phyloP scores from a whole-genome alignment of 2,888 invertebrate species.

The Hydriomena furcata region DNA sequence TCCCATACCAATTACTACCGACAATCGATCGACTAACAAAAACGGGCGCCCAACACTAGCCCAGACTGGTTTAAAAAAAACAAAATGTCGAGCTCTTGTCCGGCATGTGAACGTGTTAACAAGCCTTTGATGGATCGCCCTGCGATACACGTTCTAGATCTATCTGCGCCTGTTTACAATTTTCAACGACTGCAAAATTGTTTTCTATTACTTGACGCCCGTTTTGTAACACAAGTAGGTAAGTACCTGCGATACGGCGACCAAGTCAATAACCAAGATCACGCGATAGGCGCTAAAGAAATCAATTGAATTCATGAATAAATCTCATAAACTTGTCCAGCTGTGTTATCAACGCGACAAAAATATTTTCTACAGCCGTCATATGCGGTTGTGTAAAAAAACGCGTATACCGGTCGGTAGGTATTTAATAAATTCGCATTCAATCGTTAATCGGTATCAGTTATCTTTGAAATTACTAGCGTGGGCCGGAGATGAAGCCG shows the following conservation, averaged over 20 bases:
- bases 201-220: conserved; percentile 56
- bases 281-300: conserved; percentile 62
- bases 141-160: conserved; percentile 55
- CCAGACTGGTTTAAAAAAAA: conserved; percentile 57
- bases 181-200: conserved; percentile 54
- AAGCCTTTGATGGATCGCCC: conserved; percentile 76
- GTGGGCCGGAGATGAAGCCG: conserved; percentile 64
- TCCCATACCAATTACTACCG: conserved; percentile 81
- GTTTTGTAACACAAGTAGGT: conserved; percentile 44
- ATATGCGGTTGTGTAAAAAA: conserved; percentile 55
- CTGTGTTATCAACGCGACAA: conserved; percentile 69
- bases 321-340: conserved; percentile 68
- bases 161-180: conserved; percentile 46
- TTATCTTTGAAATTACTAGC: conserved; percentile 74
- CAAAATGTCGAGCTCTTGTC: conserved; percentile 42
- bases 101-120: conserved; percentile 70
- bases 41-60: conserved; percentile 69
- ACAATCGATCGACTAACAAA: conserved; percentile 71
- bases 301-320: conserved; percentile 78
- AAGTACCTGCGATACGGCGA: conserved; percentile 31
- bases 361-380: conserved; percentile 65
- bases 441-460: conserved; percentile 63
- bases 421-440: conserved; percentile 69
- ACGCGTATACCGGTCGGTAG: conserved; percentile 47
- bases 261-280: conserved; percentile 55